Evolutionary conservation across 23 tunicate genomes (phyloP), one percentile per base, ranked within the genome.

Genomic region (Halocynthia aurantium): DNA sequence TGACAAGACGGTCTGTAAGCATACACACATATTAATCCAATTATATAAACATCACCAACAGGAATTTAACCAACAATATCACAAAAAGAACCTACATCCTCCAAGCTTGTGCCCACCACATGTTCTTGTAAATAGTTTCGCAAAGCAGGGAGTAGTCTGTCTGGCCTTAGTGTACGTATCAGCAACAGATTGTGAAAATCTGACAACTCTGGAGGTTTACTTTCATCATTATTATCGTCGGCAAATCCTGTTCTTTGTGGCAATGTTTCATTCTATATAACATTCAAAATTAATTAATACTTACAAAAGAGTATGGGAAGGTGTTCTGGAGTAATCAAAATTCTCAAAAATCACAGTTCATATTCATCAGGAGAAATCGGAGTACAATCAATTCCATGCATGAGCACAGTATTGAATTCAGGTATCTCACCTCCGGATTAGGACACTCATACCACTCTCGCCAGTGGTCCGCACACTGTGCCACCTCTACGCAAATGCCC

Each of bases 151-250:
- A 78, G 73, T 51, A 78, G 71, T 64, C 97, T 61, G 50, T 90
- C 97, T 55, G 90, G 83, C 40, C 97, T 70, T 15, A 90, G 69
- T 9, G 90, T 81, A 57, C 81, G 76, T 40, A 85, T 76, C 51
- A 90, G 85, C 13, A 90, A 83, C 12, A 90, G 76, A 7, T 81
- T 76, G 53, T 90, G 86, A 76, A 90, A 81, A 49, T 90, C 86
- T 31, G 90, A 81, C 40, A 85, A 73, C 10, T 64, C 56, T 10
- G 13, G 50, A 11, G 61, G 10, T 7, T 57, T 80, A 7, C 72
- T 78, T 52, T 66, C 67, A 20, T 12, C 18, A 17, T 62, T 44
- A n/a, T 22, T 64, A 52, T 20, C 44, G 44, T 31, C 44, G 44
- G 44, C 44, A 31, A 31, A 31, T 31, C 44, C 83, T 8, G 44